phyloP scores from a whole-genome alignment of 2,797 vertebrate species.

The Martes flavigula region DNA sequence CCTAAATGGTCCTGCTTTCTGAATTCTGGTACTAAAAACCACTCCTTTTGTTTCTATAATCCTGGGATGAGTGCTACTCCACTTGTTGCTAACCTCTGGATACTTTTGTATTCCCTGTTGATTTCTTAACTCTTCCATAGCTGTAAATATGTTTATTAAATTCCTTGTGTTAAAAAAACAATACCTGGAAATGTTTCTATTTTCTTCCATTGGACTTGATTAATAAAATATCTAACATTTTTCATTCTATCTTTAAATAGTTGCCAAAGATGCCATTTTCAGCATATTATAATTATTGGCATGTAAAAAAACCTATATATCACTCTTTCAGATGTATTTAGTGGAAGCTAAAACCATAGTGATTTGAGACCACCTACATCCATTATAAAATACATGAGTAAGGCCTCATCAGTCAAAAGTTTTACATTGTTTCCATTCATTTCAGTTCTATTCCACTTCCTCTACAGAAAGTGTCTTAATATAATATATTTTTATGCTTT shows the following conservation, averaged over 20 bases:
- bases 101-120: background rate
- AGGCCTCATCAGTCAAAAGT: background rate
- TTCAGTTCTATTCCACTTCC: background rate
- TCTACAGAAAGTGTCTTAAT: background rate
- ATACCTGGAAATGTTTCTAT: background rate
- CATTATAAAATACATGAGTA: background rate
- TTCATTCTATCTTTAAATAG: background rate
- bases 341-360: background rate
- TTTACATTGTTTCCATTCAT: background rate
- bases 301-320: background rate
- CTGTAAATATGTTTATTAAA: background rate
- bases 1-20: background rate
- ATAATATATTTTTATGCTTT: background rate
- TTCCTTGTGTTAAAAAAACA: background rate
- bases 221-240: background rate
- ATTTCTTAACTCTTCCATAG: background rate
- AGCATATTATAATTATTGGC: background rate
- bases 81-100: background rate
- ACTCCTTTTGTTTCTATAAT: background rate
- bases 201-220: conserved; percentile 30
- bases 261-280: conserved; percentile 8
- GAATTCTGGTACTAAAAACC: background rate
- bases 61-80: background rate
- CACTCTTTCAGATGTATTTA: background rate
- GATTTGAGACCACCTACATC: background rate